Evolutionary conservation across 2,888 invertebrate species (phyloP).

Genomic region (Anorthoa munda): DNA sequence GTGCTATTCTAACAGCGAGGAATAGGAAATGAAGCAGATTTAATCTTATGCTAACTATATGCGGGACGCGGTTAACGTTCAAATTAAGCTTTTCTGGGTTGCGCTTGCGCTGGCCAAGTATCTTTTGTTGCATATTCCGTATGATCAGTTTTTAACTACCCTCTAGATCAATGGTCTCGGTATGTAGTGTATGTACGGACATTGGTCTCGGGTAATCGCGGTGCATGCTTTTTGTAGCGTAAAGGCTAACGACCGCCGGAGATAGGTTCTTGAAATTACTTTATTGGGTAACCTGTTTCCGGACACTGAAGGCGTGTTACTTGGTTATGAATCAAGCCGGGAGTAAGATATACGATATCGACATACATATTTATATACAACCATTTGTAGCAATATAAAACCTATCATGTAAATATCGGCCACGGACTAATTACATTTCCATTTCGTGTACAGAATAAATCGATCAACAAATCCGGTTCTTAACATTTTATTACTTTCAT

Average conservation of each 20-base stretch:
- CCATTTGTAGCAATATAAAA: conserved; percentile 64
- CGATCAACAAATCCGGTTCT: conserved; percentile 70
- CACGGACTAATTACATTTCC: conserved; percentile 72
- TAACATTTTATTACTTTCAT: conserved; percentile 67
- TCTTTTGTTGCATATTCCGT: conserved; percentile 35
- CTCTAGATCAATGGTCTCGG: conserved; percentile 43
- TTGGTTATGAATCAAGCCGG: conserved; percentile 80
- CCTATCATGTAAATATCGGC: conserved; percentile 57
- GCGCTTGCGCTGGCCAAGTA: conserved; percentile 2
- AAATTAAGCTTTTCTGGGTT: conserved; percentile 24
- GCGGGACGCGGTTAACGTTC: conserved; percentile 17
- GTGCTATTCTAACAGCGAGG: conserved; percentile 19
- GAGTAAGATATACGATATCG: conserved; percentile 74
- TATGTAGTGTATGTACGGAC: conserved; percentile 69
- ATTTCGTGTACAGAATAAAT: conserved; percentile 70
- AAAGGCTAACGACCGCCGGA: conserved; percentile 85
- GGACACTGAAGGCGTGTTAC: conserved; percentile 83
- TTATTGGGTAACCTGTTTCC: conserved; percentile 88
- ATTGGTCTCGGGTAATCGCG: conserved; percentile 79
- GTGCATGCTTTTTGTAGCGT: conserved; percentile 84
- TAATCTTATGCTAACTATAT: conserved; percentile 17
- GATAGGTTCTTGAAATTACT: conserved; percentile 88
- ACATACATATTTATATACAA: conserved; percentile 70
- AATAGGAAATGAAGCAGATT: conserved; percentile 28
- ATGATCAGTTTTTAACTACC: conserved; percentile 39